A percentile compares a stretch with the other conserved stretches of the same genome.
Evolutionary conservation across 2,888 invertebrate genomes (phyloP).

Genomic region (Allygus modestus): DNA sequence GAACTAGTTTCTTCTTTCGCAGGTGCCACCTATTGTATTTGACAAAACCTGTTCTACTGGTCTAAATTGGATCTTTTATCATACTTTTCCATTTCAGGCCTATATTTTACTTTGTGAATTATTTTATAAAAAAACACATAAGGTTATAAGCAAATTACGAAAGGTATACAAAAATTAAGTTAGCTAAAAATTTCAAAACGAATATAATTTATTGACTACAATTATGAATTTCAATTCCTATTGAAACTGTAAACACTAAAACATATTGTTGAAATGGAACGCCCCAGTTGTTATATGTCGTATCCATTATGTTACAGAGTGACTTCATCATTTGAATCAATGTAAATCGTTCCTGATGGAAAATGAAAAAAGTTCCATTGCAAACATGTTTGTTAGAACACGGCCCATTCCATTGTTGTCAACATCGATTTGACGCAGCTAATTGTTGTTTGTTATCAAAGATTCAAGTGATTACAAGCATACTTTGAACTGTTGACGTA

Average conservation of each 20-base stretch:
- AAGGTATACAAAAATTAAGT: too few species aligned
- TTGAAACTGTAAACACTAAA: too few species aligned
- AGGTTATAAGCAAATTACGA: too few species aligned
- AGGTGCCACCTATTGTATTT: background rate
- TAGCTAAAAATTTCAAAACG: too few species aligned
- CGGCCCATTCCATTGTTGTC: background rate
- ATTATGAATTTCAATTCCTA: too few species aligned
- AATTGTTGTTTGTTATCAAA: slow-evolving; percentile 43
- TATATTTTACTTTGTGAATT: background rate
- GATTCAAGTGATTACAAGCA: background rate
- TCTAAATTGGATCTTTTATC: background rate
- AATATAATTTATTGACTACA: too few species aligned
- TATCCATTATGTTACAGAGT: too few species aligned
- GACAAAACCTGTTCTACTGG: background rate
- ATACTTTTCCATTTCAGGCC: background rate
- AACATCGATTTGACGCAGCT: slow-evolving; percentile 22
- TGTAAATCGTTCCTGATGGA: background rate
- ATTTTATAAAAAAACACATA: too few species aligned
- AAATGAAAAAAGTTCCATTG: background rate
- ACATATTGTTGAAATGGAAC: too few species aligned
- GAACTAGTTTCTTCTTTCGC: background rate
- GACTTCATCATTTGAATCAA: too few species aligned
- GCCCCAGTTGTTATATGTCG: too few species aligned
- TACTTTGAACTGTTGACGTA: background rate
- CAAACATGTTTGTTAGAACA: slow-evolving; percentile 25